Conservation (phyloP, 2,888 invertebrate species). For the Falcaria lacertinaria region DNA sequence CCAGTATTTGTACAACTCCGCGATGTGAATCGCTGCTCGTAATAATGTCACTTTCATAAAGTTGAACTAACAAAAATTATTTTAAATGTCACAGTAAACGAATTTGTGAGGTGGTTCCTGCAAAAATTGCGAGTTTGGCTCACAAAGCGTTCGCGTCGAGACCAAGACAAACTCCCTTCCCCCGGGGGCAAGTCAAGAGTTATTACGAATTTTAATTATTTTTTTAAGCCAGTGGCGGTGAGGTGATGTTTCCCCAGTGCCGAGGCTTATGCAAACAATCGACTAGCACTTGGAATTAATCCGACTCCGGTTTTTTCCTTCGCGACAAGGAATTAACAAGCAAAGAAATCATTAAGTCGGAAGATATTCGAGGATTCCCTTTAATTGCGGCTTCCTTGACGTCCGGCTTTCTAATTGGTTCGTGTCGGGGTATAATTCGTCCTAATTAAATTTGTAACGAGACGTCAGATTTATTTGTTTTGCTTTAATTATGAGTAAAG, state of each 20-base stretch:
- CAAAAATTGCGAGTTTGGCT: constrained; percentile 29
- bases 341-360: constrained; percentile 79
- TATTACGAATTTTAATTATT: constrained; percentile 81
- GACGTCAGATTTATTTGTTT: constrained; percentile 21
- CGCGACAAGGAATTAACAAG: constrained; percentile 79
- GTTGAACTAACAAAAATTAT: constrained; percentile 47
- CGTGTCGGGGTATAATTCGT: constrained; percentile 61
- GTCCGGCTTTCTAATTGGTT: constrained; percentile 74
- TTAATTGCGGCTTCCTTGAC: constrained; percentile 75
- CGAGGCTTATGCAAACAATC: constrained; percentile 79
- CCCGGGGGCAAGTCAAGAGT: constrained; percentile 74
- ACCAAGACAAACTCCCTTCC: constrained; percentile 51
- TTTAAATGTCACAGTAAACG: constrained; percentile 43
- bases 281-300: constrained; percentile 79
- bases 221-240: constrained; percentile 78
- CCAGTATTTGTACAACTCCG: constrained; percentile 49
- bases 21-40: constrained; percentile 41
- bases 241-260: constrained; percentile 75
- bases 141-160: constrained; percentile 35
- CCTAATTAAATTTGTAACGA: constrained; percentile 57
- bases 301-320: constrained; percentile 71
- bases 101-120: constrained; percentile 44
- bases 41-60: constrained; percentile 58
- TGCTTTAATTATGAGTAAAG: constrained; percentile 9
- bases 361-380: constrained; percentile 76